Evolutionary conservation across 2,888 invertebrate species (phyloP).

Genomic region (Pachymerium ferrugineum): DNA sequence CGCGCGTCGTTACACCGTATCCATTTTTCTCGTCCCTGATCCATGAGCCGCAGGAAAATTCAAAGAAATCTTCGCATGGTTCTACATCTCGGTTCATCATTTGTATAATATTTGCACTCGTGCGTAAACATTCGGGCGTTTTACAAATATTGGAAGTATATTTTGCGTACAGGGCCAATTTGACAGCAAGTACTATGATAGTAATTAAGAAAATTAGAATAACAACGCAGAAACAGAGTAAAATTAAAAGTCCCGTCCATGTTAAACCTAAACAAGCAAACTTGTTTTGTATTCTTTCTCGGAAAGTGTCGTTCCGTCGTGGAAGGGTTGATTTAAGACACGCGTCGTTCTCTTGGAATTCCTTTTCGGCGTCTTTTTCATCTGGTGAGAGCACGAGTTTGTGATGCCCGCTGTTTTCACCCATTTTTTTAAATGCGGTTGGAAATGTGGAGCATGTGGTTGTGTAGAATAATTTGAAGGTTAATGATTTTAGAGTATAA

Average conservation of each 20-base stretch:
- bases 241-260: not conserved
- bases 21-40: not conserved
- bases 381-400: not conserved
- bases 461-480: too few relatives aligned
- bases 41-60: not conserved
- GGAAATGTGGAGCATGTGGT: too few relatives aligned
- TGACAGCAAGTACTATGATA: conserved; percentile 49
- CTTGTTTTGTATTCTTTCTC: not conserved
- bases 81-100: conserved; percentile 26
- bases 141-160: not conserved
- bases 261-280: conserved; percentile 28
- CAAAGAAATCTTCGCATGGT: conserved; percentile 23
- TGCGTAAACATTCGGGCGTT: conserved; percentile 28
- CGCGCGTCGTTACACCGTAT: not conserved
- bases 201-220: conserved; percentile 47
- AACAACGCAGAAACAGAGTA: not conserved
- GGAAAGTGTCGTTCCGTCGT: not conserved
- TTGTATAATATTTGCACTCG: conserved; percentile 25
- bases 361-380: conserved; percentile 20
- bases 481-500: too few relatives aligned
- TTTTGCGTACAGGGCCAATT: conserved; percentile 49
- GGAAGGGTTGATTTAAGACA: conserved; percentile 5
- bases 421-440: too few relatives aligned
- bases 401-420: not conserved
- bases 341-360: conserved; percentile 26